Evolutionary conservation across 1,140 invertebrate genomes (phyloP), one percentile per base, ranked within the genome.

Genomic region (Orchesella cincta): DNA sequence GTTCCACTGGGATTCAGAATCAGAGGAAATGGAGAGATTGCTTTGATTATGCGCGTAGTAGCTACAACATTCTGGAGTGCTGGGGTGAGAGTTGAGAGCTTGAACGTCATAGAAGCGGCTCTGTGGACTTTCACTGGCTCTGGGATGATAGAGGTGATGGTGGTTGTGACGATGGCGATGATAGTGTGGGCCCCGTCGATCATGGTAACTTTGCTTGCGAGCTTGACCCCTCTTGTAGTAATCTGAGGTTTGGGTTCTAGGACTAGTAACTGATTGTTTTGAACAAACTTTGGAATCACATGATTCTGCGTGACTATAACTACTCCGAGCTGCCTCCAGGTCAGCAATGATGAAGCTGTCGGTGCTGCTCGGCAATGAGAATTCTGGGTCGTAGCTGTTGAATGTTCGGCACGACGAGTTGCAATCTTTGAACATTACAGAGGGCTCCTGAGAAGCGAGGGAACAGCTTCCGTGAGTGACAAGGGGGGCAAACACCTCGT

Each of bases 1-100:
- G 33, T 72, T 16, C n/a, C 72, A 39, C 39, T 18, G 72, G 36
- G 39, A 39, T 73, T 71, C 67, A 71, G 8, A 29, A 2, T 71
- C 35, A 12, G 29, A 71, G 23, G 67, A 14, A 26, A 71, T 8
- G 31, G 5, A 33, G 67, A 71, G 67, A 71, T 71, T 36, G 28
- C 67, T 33, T 14, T 20, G 2, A 33, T 33, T 73, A 12, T 39
- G 33, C 3, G 33, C n/a, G 18, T 3, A 28, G 12, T 73, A 57
- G n/a, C 23, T 57, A 23, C 54, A 57, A 14, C 26, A 23, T 14
- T 57, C n/a, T n/a, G n/a, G 54, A 3, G 54, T 46, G 39, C 39
- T 46, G 39, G 20, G 8, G 8, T 46, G 8, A 46, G 54, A 12
- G 54, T 20, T 20, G 70, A 35, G 5, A 14, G 34, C 39, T n/a